Evolutionary conservation across 1,140 invertebrate species (phyloP).

Genomic region (Heliconius nattereri): DNA sequence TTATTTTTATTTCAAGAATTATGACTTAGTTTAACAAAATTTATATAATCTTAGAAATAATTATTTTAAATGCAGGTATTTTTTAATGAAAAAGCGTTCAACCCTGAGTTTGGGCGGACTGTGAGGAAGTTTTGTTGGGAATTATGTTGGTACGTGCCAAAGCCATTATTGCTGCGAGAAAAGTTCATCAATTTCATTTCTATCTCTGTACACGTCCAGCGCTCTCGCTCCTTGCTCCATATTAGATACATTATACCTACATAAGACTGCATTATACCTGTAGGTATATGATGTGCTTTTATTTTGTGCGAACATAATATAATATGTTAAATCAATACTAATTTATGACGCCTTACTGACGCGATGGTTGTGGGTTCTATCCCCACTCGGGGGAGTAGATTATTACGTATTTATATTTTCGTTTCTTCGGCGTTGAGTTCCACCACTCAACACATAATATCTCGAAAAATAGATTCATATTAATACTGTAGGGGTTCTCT

Average conservation of each 20-base stretch:
- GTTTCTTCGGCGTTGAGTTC: too few relatives aligned
- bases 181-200: conserved; percentile 81
- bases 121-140: conserved; percentile 80
- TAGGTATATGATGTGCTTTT: not conserved
- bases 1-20: too few relatives aligned
- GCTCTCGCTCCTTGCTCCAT: conserved; percentile 33
- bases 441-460: too few relatives aligned
- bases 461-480: too few relatives aligned
- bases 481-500: too few relatives aligned
- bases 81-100: conserved; percentile 38
- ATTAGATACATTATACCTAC: conserved; percentile 12
- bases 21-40: too few relatives aligned
- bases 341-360: too few relatives aligned
- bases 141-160: conserved; percentile 83
- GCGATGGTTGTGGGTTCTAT: too few relatives aligned
- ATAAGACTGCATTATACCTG: not conserved
- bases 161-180: conserved; percentile 82
- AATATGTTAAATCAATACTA: too few relatives aligned
- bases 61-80: not conserved
- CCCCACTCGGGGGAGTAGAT: too few relatives aligned
- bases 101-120: conserved; percentile 60
- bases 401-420: too few relatives aligned
- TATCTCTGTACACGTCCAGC: conserved; percentile 64
- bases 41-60: not conserved
- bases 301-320: not conserved